These are phyloP conservation scores for Sphaerophoria rueppellii DNA, from an alignment of 2,888 invertebrate genomes.

Conservation along the genomic window DNA sequence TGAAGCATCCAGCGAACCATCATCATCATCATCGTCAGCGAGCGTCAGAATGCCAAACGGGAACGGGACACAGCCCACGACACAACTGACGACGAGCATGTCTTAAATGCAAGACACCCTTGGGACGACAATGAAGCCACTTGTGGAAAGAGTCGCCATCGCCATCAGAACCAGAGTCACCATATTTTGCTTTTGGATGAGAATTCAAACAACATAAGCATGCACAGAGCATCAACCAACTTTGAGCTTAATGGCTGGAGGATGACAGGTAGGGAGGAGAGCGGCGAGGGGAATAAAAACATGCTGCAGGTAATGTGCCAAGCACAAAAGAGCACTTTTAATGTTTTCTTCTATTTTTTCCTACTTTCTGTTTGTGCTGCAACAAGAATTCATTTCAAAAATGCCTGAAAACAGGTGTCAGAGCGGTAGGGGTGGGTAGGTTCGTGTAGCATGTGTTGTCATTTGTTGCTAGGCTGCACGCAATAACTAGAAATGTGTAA, in stretches of 20 bases:
- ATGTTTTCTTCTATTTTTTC: conserved; percentile 20
- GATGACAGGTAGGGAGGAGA: background rate
- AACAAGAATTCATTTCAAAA: conserved; percentile 24
- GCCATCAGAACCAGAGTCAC: conserved; percentile 6
- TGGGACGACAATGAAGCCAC: conserved; percentile 55
- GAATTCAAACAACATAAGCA: conserved; percentile 8
- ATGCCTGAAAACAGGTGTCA: conserved; percentile 31
- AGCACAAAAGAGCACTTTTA: conserved; percentile 42
- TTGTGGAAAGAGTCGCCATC: conserved; percentile 28
- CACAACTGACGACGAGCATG: conserved; percentile 7
- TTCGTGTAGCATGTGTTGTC: background rate
- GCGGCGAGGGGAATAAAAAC: background rate
- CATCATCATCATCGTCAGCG: conserved; percentile 15
- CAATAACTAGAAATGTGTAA: no score
- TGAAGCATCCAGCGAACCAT: conserved; percentile 34
- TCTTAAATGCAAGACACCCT: conserved; percentile 64
- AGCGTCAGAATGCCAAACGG: background rate
- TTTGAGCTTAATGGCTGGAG: background rate
- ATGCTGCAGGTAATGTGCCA: conserved; percentile 26
- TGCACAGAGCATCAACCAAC: background rate
- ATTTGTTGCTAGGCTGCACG: background rate
- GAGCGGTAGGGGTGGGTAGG: background rate
- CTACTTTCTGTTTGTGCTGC: background rate
- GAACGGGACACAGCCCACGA: conserved; percentile 7
- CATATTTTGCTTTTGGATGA: conserved; percentile 1